Conservation (phyloP, 2,888 invertebrate genomes). For the Bhutanitis thaidina region DNA sequence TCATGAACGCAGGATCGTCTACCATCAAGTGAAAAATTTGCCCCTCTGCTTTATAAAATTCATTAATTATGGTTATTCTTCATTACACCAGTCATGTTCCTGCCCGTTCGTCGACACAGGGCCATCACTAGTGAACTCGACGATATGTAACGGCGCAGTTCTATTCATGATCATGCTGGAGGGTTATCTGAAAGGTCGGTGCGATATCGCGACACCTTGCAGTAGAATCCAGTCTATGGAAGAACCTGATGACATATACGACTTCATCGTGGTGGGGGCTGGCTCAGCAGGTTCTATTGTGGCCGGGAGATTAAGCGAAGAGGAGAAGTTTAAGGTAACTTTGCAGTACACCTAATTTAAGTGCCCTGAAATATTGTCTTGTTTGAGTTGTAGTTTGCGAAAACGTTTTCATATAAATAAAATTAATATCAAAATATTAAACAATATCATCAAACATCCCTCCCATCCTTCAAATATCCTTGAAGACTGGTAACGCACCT, state of each 20-base stretch:
- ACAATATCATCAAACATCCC: too few relatives aligned
- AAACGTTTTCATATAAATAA: too few relatives aligned
- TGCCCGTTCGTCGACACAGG: slow-evolving; percentile 73
- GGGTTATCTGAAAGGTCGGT: slow-evolving; percentile 73
- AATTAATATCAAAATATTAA: too few relatives aligned
- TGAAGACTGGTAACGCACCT: too few relatives aligned
- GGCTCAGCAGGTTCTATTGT: slow-evolving; percentile 82
- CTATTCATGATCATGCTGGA: slow-evolving; percentile 83
- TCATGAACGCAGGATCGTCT: too few relatives aligned
- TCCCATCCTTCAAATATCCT: too few relatives aligned
- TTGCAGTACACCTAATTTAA: background rate
- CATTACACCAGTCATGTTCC: slow-evolving; percentile 42
- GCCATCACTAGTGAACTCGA: slow-evolving; percentile 69
- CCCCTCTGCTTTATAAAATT: background rate
- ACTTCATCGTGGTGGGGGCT: slow-evolving; percentile 83
- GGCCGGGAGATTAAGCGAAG: slow-evolving; percentile 80
- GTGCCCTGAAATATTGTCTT: too few relatives aligned
- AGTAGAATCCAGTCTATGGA: slow-evolving; percentile 63
- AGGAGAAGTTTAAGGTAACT: slow-evolving; percentile 62
- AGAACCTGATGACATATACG: slow-evolving; percentile 65
- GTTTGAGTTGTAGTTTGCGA: too few relatives aligned
- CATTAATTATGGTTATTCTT: background rate
- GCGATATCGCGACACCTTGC: slow-evolving; percentile 75
- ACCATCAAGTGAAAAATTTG: too few relatives aligned
- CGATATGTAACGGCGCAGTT: slow-evolving; percentile 72